phyloP scores from a whole-genome alignment of 1,140 invertebrate species.

The Acromyrmex heyeri region DNA sequence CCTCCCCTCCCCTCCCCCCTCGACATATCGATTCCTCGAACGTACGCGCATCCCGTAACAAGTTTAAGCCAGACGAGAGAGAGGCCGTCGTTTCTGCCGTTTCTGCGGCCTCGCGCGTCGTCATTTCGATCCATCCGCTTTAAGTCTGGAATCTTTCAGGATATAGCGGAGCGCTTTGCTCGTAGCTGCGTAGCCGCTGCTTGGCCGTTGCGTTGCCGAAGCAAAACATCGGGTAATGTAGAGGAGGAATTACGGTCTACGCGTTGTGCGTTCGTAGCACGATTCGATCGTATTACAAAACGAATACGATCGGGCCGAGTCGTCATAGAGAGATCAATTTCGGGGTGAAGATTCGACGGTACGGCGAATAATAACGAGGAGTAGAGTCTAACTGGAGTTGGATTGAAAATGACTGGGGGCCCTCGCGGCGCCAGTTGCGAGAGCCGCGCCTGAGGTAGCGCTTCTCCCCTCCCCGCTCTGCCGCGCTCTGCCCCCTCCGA shows the following conservation, averaged over 20 bases:
- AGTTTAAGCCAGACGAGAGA: conserved; percentile 31
- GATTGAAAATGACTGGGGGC: background rate
- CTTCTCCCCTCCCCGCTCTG: conserved; percentile 66
- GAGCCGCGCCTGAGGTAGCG: conserved; percentile 80
- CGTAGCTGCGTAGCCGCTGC: background rate
- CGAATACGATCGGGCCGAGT: background rate
- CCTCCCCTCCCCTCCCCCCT: too few relatives aligned
- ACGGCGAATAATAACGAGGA: background rate
- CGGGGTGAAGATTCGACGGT: too few relatives aligned
- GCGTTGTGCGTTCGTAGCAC: background rate
- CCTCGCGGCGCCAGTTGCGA: background rate
- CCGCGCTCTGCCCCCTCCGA: conserved; percentile 3
- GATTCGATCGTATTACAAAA: background rate
- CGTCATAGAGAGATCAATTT: background rate
- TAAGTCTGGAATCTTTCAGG: conserved; percentile 80
- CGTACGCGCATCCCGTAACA: background rate
- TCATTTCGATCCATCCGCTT: conserved; percentile 79
- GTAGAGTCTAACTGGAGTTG: background rate
- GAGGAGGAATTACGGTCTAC: background rate
- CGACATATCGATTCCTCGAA: conserved; percentile 17
- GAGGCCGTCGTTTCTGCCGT: conserved; percentile 24
- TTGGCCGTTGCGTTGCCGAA: background rate
- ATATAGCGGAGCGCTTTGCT: conserved; percentile 42
- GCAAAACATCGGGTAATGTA: background rate
- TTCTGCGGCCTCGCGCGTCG: conserved; percentile 2